A percentile compares a stretch with the other conserved stretches of the same genome.
Evolutionary conservation across 1,140 invertebrate genomes (phyloP).

Genomic region (Penaeus indicus): DNA sequence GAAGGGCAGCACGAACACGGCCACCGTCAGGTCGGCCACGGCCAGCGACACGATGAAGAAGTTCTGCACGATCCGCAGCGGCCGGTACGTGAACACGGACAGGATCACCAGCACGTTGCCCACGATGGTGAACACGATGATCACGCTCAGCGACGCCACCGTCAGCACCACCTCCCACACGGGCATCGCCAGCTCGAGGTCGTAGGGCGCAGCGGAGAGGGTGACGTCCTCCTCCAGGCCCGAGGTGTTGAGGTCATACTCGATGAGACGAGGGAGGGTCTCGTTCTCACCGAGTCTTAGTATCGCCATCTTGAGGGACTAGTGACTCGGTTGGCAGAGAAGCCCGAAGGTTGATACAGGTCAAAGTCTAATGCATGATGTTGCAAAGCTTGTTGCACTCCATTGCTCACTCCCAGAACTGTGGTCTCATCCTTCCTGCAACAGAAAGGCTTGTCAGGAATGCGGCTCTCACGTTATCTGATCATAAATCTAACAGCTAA

Average conservation of each 20-base stretch:
- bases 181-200: constrained; percentile 36
- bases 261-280: constrained; percentile 24
- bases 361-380: too few relatives aligned
- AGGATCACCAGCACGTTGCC: constrained; percentile 96
- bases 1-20: constrained; percentile 94
- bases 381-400: too few relatives aligned
- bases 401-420: too few relatives aligned
- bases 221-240: constrained; percentile 23
- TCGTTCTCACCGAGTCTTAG: constrained; percentile 24
- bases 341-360: too few relatives aligned
- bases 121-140: constrained; percentile 89
- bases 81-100: constrained; percentile 95
- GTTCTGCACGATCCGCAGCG: constrained; percentile 95
- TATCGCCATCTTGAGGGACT: constrained; percentile 26
- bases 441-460: too few relatives aligned
- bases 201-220: too few relatives aligned
- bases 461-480: too few relatives aligned
- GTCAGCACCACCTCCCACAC: constrained; percentile 84
- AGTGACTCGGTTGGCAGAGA: too few relatives aligned
- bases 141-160: constrained; percentile 80
- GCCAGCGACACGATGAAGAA: constrained; percentile 98
- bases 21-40: constrained; percentile 94
- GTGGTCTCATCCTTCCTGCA: too few relatives aligned
- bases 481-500: too few relatives aligned
- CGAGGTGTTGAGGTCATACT: constrained; percentile 41